Evolutionary conservation across 2,113 vertebrate species (phyloP), one percentile per base, ranked within the genome.

Genomic region (Tragelaphus strepsiceros): DNA sequence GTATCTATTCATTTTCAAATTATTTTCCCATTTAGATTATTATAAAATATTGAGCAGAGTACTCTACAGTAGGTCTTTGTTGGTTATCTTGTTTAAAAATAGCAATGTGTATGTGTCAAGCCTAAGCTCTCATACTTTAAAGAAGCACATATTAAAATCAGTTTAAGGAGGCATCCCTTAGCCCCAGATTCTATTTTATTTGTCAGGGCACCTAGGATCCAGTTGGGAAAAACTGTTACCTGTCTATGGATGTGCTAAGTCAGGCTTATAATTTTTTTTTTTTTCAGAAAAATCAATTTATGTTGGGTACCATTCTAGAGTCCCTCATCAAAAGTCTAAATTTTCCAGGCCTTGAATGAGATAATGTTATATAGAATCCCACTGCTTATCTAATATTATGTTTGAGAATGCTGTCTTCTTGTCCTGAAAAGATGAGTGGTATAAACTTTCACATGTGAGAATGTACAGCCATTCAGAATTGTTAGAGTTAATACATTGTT

Each of bases 401-500:
- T 89, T 89, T 96, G 64, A 95, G 12, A 86, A 85, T 82, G 19
- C 16, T 15, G 21, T 87, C 13, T 49, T 83, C 16, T 51, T 80
- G 26, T 87, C 22, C 43, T 80, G 14, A 11, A 17, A 54, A 56
- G 30, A 67, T 56, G 19, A 87, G 22, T 51, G 56, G 16, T 35
- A 17, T 28, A 85, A 71, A 24, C 7, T 74, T 94, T 85, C n/a
- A 53, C 22, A 26, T 46, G 30, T 82, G 39, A 77, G 30, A 82
- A n/a, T 67, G 3, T 51, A n/a, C 26, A 59, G 5, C 24, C 30
- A 77, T 58, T 86, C 64, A 85, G 64, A 80, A 94, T 87, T 85
- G 35, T 28, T 96, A 67, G 58, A 96, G 84, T 78, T 95, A 88
- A 96, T 62, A 19, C 59, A 83, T 96, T 88, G 26, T 88, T 90